phyloP scores from a whole-genome alignment of 2,888 invertebrate genomes.

The Leuctra nigra region DNA sequence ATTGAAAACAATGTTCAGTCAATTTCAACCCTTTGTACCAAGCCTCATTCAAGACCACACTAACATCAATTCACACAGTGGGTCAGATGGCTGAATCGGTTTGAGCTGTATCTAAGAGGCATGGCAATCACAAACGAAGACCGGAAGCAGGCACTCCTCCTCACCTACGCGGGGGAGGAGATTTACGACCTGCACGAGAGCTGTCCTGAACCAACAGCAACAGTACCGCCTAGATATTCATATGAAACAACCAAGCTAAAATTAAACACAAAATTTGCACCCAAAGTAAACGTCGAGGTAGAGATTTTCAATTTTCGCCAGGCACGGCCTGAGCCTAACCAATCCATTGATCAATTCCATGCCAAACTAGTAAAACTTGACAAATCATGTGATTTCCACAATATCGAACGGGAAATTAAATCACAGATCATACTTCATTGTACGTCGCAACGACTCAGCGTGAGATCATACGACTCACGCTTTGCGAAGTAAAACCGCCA shows the following conservation, averaged over 20 bases:
- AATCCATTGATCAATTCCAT: too few relatives aligned
- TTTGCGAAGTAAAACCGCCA: background rate
- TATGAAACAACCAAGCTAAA: background rate
- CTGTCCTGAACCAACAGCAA: background rate
- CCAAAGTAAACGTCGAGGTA: background rate
- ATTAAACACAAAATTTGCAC: background rate
- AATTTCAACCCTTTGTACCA: too few relatives aligned
- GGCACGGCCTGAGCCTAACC: too few relatives aligned
- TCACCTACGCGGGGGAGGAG: background rate
- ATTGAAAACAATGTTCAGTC: too few relatives aligned
- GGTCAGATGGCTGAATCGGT: too few relatives aligned
- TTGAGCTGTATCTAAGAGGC: background rate
- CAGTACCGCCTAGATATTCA: background rate
- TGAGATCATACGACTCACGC: background rate
- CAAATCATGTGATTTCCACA: background rate
- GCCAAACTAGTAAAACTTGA: too few relatives aligned
- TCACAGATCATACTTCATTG: background rate
- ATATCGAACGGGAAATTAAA: background rate
- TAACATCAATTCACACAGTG: too few relatives aligned
- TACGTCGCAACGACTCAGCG: background rate
- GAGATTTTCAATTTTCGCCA: background rate
- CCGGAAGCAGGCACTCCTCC: background rate
- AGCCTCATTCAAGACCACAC: too few relatives aligned
- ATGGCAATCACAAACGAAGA: background rate
- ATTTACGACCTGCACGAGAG: background rate